phyloP scores from a whole-genome alignment of 2,113 vertebrate species.

The Oncorhynchus tshawytscha region DNA sequence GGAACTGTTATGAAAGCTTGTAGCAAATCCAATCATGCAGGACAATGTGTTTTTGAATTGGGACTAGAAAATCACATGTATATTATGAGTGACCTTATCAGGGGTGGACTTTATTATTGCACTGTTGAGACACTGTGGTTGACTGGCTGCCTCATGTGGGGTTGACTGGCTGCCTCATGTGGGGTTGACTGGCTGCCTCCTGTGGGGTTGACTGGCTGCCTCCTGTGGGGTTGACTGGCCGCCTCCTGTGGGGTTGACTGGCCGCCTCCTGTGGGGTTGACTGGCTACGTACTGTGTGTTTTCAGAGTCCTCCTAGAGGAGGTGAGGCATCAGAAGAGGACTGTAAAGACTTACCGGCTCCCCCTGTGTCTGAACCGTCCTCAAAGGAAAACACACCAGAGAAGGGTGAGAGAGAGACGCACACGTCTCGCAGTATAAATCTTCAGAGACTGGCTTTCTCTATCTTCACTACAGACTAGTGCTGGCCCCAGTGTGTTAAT shows the following conservation, averaged over 20 bases:
- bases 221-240: not conserved
- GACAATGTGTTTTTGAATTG: no score
- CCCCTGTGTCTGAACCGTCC: constrained; percentile 82
- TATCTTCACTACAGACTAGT: not conserved
- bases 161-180: no score
- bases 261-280: no score
- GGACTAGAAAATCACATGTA: no score
- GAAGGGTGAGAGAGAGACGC: constrained; percentile 76
- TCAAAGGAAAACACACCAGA: constrained; percentile 90
- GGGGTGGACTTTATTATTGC: no score
- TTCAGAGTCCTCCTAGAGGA: constrained; percentile 88
- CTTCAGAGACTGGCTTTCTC: not conserved
- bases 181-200: not conserved
- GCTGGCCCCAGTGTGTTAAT: not conserved
- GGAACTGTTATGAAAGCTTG: no score
- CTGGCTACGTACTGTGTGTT: constrained; percentile 14
- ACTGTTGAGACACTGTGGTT: no score
- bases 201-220: constrained; percentile 8
- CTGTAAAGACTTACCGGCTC: constrained; percentile 78
- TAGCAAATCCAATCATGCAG: no score
- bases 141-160: not conserved
- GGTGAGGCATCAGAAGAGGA: constrained; percentile 81
- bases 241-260: not conserved
- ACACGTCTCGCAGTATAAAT: not conserved
- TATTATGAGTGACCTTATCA: no score